Base-by-base conservation (phyloP, 1,140 invertebrate species). In the Drosophila setifemur region DNA sequence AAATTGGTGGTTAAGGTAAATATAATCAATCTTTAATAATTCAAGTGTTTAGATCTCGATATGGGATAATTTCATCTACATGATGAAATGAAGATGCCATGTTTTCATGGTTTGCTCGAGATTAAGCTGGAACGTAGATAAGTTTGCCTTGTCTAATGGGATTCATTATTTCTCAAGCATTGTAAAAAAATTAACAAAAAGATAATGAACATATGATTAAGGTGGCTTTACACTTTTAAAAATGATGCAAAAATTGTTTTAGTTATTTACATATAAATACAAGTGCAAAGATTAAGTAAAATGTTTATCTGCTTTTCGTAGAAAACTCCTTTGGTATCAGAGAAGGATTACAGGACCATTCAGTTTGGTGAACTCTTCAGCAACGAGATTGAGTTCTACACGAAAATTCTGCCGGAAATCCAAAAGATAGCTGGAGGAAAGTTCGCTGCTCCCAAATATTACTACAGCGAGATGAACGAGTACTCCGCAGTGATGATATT, bases 341-440 rank as follows among this genome's bases (percentile, higher is more conserved):
- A 53, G 2, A 60, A 75, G 0, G 1, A 55, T 0, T 90, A 66
- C 26, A 64, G 74, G 0, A 0, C 42, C 4, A 3, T 89, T 1
- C 71, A 79, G 35, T 90, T 88, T 18, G 43, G 39, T 2, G 25
- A 44, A 0, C 55, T 90, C 0, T 90, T 90, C 11, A 57, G 14
- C 23, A 90, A 90, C 23, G 89, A 90, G 35, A 69, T 89, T 7
- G 11, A 52, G 8, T 85, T 89, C 21, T 90, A 90, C 11, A 72
- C 58, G 0, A 55, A 63, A 42, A 77, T 90, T 5, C 48, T 90
- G 2, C 79, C 89, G 0, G 63, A 70, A 5, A 16, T 90, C 1
- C 76, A 82, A 21, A 45, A 55, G 3, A 6, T 68, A 9, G 40
- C 64, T 4, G 16, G 23, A 0, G 63, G 67, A 2, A 45, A 40